Base-by-base conservation (phyloP, 2,113 vertebrate species). In the Austrofundulus limnaeus region DNA sequence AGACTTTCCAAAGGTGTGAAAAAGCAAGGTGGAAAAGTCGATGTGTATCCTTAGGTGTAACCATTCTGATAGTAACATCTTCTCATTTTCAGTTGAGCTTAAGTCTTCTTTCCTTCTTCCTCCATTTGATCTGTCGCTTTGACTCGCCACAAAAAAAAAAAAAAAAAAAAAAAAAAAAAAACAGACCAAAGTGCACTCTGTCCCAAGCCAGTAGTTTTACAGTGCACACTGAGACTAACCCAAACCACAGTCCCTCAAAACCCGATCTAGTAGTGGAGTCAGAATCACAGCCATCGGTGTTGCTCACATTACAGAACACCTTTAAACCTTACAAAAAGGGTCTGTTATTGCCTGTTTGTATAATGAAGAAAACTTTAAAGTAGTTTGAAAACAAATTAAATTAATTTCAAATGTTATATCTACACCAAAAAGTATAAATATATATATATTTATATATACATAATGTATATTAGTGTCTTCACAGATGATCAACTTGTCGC, bases 261-360 rank as follows among this genome's bases (percentile, higher is more conserved):
- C 28, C 72, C 54, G 34, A 85, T 85, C 67, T 61, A 77, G 77
- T 80, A 86, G 86, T 50, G 25, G 47, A 83, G 72, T 83, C 56
- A 20, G 72, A 84, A 82, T 84, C 67, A 84, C 81, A 83, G 83
- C 76, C 75, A 77, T 85, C 50, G 38, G 76, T 53, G 46, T 52
- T 16, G 3, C 61, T 87, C 73, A 21, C 69, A 62, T 83, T 85
- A 78, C 70, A 83, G 41, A 19, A 50, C 16, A 48, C 81, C 68
- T 77, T 80, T 37, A 69, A 47, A 61, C 54, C 47, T 10, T 66
- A 41, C 1, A 66, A 13, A 28, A 57, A 31, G 34, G 67, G 56
- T 75, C 39, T 63, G 37, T 52, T 1, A 52, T 31, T 49, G 28
- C 52, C n/a, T n/a, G n/a, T n/a, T 38, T 83, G 57, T 71, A 25